phyloP scores from a whole-genome alignment of 2,113 vertebrate species.

The Onychostoma macrolepis region DNA sequence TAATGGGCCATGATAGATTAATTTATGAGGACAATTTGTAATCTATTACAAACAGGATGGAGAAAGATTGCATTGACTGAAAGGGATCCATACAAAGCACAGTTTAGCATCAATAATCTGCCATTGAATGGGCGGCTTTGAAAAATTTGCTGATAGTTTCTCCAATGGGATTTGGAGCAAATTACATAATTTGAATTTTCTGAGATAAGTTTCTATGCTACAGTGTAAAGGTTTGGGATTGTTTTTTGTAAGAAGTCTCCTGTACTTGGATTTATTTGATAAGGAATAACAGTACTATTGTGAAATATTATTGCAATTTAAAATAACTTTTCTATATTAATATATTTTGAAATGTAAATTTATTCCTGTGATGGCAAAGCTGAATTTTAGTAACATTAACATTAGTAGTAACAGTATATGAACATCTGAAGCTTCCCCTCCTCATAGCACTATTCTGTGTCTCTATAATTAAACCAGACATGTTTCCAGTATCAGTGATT shows the following conservation, averaged over 20 bases:
- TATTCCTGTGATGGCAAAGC: background rate
- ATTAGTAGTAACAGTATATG: background rate
- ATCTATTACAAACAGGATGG: slow-evolving; percentile 48
- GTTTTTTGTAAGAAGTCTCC: background rate
- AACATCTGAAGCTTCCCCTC: background rate
- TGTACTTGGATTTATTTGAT: background rate
- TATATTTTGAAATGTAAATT: background rate
- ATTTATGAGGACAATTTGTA: slow-evolving; percentile 50
- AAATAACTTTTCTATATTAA: background rate
- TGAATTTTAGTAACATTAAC: background rate
- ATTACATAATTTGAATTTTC: background rate
- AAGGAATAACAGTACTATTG: background rate
- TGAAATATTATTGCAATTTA: background rate
- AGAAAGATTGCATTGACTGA: slow-evolving; percentile 29
- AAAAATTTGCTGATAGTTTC: background rate
- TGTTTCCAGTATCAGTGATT: slow-evolving; percentile 24
- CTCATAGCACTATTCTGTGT: background rate
- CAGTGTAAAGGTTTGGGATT: too few species aligned
- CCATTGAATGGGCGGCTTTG: background rate
- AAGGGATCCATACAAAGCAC: slow-evolving; percentile 5
- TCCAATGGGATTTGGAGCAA: background rate
- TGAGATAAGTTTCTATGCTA: too few species aligned
- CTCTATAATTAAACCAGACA: slow-evolving; percentile 18
- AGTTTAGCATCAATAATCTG: background rate
- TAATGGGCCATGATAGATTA: slow-evolving; percentile 55